Conservation (phyloP, 2,113 vertebrate genomes). For the Aleadryas rufinucha region DNA sequence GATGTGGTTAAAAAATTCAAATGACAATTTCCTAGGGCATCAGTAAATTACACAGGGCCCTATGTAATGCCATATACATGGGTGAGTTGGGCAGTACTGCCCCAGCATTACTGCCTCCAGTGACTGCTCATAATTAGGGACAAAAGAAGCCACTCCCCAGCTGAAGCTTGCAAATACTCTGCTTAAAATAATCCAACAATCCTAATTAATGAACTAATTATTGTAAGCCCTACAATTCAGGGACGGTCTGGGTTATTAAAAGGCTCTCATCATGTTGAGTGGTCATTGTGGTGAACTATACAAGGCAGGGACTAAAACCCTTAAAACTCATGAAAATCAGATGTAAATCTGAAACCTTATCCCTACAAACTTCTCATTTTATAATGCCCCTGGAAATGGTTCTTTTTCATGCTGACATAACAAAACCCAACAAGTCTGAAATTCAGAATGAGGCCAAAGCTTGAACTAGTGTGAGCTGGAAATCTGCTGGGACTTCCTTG, state of each 20-base stretch:
- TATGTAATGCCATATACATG: accelerated
- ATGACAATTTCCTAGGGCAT: not conserved
- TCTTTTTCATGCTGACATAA: not conserved
- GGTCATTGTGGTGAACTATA: not conserved
- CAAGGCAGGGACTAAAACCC: not conserved
- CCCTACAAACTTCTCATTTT: not conserved
- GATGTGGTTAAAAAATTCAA: not conserved
- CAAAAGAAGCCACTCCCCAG: not conserved
- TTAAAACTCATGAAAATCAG: not conserved
- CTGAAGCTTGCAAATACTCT: not conserved
- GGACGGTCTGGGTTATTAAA: not conserved
- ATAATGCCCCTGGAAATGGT: not conserved
- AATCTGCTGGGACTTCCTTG: not conserved
- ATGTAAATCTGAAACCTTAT: not conserved
- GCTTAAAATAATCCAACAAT: not conserved
- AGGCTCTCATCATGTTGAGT: not conserved
- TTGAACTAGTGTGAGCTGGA: not conserved
- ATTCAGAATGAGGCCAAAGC: not conserved
- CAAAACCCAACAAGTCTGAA: not conserved
- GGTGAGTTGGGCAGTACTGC: not conserved
- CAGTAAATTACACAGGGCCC: not conserved
- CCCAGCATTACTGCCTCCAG: not conserved
- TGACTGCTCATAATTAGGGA: not conserved
- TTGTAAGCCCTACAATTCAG: not conserved
- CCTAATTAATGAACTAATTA: not conserved